Base-by-base conservation (phyloP, 2,797 vertebrate species). In the Varecia variegata region DNA sequence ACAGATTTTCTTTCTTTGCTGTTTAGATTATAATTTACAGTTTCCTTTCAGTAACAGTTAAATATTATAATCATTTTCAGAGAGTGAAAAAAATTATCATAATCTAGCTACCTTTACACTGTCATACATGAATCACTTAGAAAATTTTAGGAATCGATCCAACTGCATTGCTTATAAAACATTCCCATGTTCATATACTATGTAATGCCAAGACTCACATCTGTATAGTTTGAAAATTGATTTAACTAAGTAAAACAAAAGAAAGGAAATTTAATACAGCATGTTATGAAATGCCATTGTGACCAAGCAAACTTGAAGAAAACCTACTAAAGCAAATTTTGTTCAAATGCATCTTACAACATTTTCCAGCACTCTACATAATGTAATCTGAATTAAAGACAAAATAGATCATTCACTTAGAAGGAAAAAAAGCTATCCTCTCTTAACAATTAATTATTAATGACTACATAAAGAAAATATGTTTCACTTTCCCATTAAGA, bases 91-190 rank as follows among this genome's bases (percentile, higher is more conserved):
- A 91, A 90, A 93, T 81, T 95, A 83, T 94, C 50, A 81, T 95
- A 62, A 93, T 90, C 67, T 95, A 93, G 84, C 88, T 52, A 21
- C 94, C 60, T 97, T 96, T 95, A 96, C 32, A 76, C 68, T 89
- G 58, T 97, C 96, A 97, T 87, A 83, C 17, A 84, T 95, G 97
- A 98, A 98, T 98, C 83, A 96, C 62, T 95, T 58, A 54, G 58
- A 97, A 81, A 97, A 98, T 97, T 98, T 98, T 92, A 97, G 93
- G 74, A 97, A 30, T 76, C 85, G 90, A 47, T 93, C 80, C 94
- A 97, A 88, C 27, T 96, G 30, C 56, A 83, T 92, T 97, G 98
- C 43, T 97, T 71, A 95, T 97, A 93, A 82, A 97, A 88, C 56
- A 91, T 21, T 98, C 30, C 84, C 92, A 84, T 96, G 45, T 96